phyloP scores from a whole-genome alignment of 2,797 vertebrate species.

The Tokudaia muenninki region DNA sequence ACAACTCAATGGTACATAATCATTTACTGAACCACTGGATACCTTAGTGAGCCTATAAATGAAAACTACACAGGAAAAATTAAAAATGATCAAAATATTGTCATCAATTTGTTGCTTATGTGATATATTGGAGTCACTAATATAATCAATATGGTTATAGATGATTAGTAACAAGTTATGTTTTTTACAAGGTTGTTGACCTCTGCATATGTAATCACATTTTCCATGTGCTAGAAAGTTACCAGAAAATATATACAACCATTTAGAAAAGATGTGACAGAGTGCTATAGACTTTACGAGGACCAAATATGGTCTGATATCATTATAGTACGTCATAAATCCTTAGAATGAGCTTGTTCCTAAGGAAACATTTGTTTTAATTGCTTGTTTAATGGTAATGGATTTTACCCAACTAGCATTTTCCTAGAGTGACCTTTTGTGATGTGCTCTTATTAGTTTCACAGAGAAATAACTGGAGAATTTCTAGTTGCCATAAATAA shows the following conservation, averaged over 20 bases:
- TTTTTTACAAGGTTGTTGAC: neutral
- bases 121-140: neutral
- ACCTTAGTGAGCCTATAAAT: neutral
- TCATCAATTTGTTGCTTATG: neutral
- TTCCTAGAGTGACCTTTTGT: constrained; percentile 56
- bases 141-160: neutral
- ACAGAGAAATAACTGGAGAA: neutral
- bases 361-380: constrained; percentile 62
- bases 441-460: neutral
- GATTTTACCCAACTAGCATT: constrained; percentile 31
- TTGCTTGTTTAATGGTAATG: constrained; percentile 57
- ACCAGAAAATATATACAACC: neutral
- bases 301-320: neutral
- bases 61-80: neutral
- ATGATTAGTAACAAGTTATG: neutral
- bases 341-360: constrained; percentile 38
- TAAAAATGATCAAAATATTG: neutral
- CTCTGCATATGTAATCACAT: neutral
- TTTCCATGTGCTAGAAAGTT: neutral
- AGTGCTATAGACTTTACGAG: neutral
- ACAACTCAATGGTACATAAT: neutral
- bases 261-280: neutral
- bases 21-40: neutral
- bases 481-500: constrained; percentile 42
- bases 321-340: constrained; percentile 22